Evolutionary conservation across 2,797 vertebrate genomes (phyloP).

Genomic region (Hemitrygon akajei): DNA sequence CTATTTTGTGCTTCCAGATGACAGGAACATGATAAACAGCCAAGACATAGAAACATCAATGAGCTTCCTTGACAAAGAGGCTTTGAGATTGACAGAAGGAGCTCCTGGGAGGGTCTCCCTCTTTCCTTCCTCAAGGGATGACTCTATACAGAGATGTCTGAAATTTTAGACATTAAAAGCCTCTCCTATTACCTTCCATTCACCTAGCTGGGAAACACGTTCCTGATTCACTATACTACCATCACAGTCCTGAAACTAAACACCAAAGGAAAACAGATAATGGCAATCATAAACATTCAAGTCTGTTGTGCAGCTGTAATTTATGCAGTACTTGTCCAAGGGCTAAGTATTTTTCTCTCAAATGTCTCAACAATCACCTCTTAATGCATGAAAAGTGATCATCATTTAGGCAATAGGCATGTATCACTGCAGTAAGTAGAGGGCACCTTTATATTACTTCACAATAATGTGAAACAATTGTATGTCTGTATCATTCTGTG

Average conservation of each 20-base stretch:
- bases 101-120: constrained; percentile 46
- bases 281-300: constrained; percentile 48
- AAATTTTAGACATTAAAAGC: constrained; percentile 62
- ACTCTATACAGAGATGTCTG: constrained; percentile 48
- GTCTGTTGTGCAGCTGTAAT: constrained; percentile 46
- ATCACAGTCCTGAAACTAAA: constrained; percentile 52
- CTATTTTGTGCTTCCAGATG: constrained; percentile 53
- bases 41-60: constrained; percentile 49
- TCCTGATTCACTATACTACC: constrained; percentile 50
- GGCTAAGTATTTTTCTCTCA: constrained; percentile 41
- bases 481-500: constrained; percentile 30
- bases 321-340: constrained; percentile 44
- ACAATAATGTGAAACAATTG: constrained; percentile 37
- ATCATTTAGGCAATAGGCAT: constrained; percentile 38
- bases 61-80: constrained; percentile 51
- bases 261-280: constrained; percentile 53
- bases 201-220: constrained; percentile 62
- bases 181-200: constrained; percentile 55
- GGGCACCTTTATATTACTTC: constrained; percentile 39
- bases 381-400: constrained; percentile 43
- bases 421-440: constrained; percentile 45
- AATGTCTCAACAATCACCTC: constrained; percentile 43
- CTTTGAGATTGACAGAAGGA: constrained; percentile 56
- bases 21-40: constrained; percentile 56
- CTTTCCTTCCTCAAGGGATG: constrained; percentile 51